Evolutionary conservation across 2,888 invertebrate species (phyloP).

Genomic region (Rhabditophanes sp.): DNA sequence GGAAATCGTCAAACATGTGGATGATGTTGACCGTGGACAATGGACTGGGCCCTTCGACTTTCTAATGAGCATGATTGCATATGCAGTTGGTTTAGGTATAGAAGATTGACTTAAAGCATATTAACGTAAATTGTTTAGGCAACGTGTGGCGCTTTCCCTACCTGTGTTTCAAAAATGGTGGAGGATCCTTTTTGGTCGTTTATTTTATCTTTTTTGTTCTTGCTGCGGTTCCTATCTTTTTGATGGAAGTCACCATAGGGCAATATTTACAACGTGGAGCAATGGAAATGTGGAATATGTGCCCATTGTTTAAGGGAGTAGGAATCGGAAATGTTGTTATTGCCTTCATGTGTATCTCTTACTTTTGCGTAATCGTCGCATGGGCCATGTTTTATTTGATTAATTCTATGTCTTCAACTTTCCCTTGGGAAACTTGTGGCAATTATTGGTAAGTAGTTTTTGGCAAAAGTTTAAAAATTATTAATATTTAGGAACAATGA

Average conservation of each 20-base stretch:
- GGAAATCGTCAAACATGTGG: conserved; percentile 7
- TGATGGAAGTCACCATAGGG: conserved; percentile 38
- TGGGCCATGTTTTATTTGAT: conserved; percentile 45
- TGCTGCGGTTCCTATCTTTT: conserved; percentile 42
- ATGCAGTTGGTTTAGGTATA: conserved; percentile 43
- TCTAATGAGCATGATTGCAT: conserved; percentile 43
- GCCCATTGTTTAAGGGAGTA: conserved; percentile 40
- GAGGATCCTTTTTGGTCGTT: conserved; percentile 41
- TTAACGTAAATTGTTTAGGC: conserved; percentile 17
- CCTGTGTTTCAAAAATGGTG: conserved; percentile 44
- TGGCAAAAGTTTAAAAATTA: background rate
- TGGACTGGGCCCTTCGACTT: conserved; percentile 42
- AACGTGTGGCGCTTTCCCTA: conserved; percentile 44
- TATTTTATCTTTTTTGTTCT: conserved; percentile 40
- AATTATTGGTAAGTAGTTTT: conserved; percentile 25
- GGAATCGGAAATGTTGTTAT: conserved; percentile 44
- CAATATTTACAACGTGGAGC: conserved; percentile 43
- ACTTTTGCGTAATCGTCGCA: conserved; percentile 43
- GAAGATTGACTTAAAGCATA: conserved; percentile 2
- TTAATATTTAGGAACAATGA: conserved; percentile 8
- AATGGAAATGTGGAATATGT: conserved; percentile 44
- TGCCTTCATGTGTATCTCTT: conserved; percentile 42
- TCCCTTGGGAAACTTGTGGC: conserved; percentile 42
- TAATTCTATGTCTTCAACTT: conserved; percentile 27
- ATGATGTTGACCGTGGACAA: conserved; percentile 25